Base-by-base conservation (phyloP, 2,797 vertebrate genomes). In the Morus bassanus region DNA sequence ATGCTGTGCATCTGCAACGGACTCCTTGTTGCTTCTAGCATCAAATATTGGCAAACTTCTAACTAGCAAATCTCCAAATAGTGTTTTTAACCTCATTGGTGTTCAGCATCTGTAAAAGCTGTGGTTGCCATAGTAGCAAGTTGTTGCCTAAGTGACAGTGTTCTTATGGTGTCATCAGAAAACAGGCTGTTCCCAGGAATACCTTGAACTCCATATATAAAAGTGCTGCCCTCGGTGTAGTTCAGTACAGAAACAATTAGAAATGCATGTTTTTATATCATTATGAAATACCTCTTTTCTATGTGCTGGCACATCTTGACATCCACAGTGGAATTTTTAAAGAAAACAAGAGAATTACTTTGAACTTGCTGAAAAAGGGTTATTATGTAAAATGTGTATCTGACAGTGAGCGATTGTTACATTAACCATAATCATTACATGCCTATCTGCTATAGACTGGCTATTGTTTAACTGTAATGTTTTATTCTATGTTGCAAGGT, bases 81-180 rank as follows among this genome's bases (percentile, higher is more conserved):
- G 61, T 88, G 78, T 85, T 89, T 93, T 93, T 96, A 93, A 96
- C 95, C 95, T 94, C 72, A 48, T 14, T 86, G 90, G 46, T 4
- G 3, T 95, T 91, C 88, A 91, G 75, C 92, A 92, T 91, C 91
- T 96, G 80, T 93, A 96, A 96, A 96, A 95, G 70, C 76, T 67
- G 53, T 72, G 50, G 96, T 97, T 97, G 67, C 97, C 85, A 96
- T 97, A 78, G 97, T 27, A 97, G 75, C 97, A 92, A 80, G 89
- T 96, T 97, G 95, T 97, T 97, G 90, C 96, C 96, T 73, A 93
- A 97, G 96, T 50, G 35, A 95, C 90, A 91, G 39, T 70, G 68
- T 93, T 94, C 83, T 96, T 88, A 91, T 94, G 96, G 95, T 96
- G 89, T 97, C 97, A 97, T 91, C 91, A 84, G 93, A 82, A 97